A percentile compares a stretch with the other conserved stretches of the same genome.
Evolutionary conservation across 2,888 invertebrate species (phyloP).

Genomic region (Morpho helenor): DNA sequence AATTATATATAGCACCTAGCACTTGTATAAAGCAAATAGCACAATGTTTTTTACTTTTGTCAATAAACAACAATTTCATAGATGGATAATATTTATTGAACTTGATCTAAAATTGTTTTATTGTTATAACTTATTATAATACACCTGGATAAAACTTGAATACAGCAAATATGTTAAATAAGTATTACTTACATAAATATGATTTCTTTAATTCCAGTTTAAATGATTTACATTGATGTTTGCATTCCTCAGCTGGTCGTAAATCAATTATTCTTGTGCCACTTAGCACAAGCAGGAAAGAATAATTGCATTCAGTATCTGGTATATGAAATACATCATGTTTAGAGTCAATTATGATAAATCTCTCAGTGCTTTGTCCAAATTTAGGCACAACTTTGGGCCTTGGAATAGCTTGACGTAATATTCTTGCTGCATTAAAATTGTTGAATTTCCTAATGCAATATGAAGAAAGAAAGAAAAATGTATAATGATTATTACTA

Average conservation of each 20-base stretch:
- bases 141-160: too few relatives aligned
- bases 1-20: neutral
- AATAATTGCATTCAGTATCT: conserved; percentile 89
- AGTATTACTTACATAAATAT: conserved; percentile 85
- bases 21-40: neutral
- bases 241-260: conserved; percentile 88
- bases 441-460: conserved; percentile 86
- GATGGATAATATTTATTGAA: too few relatives aligned
- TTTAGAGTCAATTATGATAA: conserved; percentile 85
- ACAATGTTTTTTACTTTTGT: too few relatives aligned
- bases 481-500: neutral
- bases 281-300: conserved; percentile 85
- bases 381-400: conserved; percentile 85
- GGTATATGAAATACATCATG: conserved; percentile 84
- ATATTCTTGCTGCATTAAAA: conserved; percentile 84
- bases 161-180: too few relatives aligned
- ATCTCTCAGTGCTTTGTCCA: conserved; percentile 88
- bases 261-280: conserved; percentile 86
- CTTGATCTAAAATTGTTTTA: too few relatives aligned
- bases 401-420: conserved; percentile 86
- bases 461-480: neutral
- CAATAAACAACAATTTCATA: too few relatives aligned
- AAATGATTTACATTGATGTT: conserved; percentile 83
- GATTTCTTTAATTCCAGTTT: conserved; percentile 84
- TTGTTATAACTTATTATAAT: too few relatives aligned